Conservation (phyloP, 2,113 vertebrate species). For the Megaceryle torquata region DNA sequence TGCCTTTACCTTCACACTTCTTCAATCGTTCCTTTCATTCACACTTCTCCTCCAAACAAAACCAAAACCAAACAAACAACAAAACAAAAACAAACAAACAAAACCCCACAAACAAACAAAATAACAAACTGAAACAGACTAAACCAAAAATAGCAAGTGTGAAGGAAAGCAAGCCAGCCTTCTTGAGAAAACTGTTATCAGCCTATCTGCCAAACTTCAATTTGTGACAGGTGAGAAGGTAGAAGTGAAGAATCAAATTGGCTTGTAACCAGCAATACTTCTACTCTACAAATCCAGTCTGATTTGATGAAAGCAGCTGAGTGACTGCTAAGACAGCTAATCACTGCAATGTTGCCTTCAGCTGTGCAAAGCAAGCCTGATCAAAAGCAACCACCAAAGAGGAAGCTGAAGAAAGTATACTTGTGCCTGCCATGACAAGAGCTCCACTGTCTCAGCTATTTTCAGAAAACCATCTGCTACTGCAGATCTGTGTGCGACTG, state of each 20-base stretch:
- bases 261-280: slow-evolving; percentile 19
- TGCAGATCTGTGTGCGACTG: neutral
- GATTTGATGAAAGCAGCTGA: neutral
- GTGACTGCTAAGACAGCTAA: neutral
- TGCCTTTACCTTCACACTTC: neutral
- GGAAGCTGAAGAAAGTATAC: slow-evolving; percentile 3
- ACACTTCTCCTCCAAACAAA: neutral
- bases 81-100: neutral
- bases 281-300: neutral
- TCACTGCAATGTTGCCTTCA: neutral
- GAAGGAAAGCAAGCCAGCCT: neutral
- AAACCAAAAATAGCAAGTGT: neutral
- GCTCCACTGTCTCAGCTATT: neutral
- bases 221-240: slow-evolving; percentile 12
- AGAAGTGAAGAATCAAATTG: neutral
- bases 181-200: neutral
- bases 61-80: neutral
- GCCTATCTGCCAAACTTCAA: neutral
- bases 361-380: neutral
- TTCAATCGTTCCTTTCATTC: neutral
- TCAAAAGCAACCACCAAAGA: slow-evolving; percentile 2
- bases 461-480: slow-evolving; percentile 5
- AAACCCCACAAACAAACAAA: neutral
- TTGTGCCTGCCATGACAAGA: neutral
- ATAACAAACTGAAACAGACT: neutral